phyloP scores from a whole-genome alignment of 2,888 invertebrate species.

The Drosophila paucipuncta region DNA sequence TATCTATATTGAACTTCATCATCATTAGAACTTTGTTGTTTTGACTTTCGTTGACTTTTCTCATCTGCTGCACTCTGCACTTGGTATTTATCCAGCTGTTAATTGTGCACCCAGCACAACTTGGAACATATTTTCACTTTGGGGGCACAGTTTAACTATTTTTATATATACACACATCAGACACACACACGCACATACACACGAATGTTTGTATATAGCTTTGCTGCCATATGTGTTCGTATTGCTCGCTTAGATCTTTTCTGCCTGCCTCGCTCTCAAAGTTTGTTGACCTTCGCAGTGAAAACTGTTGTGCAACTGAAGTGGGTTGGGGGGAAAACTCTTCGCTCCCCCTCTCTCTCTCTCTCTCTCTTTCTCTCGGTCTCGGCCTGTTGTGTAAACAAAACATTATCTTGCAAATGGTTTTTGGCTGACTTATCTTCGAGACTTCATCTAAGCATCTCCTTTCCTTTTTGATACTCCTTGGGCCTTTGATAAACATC shows the following conservation, averaged over 20 bases:
- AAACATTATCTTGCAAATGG: slow-evolving; percentile 25
- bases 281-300: slow-evolving; percentile 73
- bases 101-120: slow-evolving; percentile 56
- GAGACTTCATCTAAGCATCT: background rate
- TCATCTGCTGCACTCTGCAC: slow-evolving; percentile 35
- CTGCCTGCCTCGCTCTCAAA: slow-evolving; percentile 26
- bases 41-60: slow-evolving; percentile 51
- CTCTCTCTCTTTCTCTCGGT: slow-evolving; percentile 2
- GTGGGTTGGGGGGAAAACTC: slow-evolving; percentile 4
- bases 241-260: slow-evolving; percentile 19
- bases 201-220: slow-evolving; percentile 4
- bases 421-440: slow-evolving; percentile 34
- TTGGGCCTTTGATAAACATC: slow-evolving; percentile 24
- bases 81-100: slow-evolving; percentile 73
- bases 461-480: slow-evolving; percentile 8
- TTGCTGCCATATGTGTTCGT: slow-evolving; percentile 42
- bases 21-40: slow-evolving; percentile 6
- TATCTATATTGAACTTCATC: slow-evolving; percentile 10
- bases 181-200: background rate
- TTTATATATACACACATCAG: slow-evolving; percentile 34
- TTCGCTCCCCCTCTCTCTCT: slow-evolving; percentile 5
- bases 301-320: slow-evolving; percentile 11
- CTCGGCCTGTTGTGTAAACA: slow-evolving; percentile 57
- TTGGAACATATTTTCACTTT: slow-evolving; percentile 28
- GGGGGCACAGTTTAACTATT: slow-evolving; percentile 55